Conservation (phyloP, 2,113 vertebrate species). For the Melanerpes formicivorus region DNA sequence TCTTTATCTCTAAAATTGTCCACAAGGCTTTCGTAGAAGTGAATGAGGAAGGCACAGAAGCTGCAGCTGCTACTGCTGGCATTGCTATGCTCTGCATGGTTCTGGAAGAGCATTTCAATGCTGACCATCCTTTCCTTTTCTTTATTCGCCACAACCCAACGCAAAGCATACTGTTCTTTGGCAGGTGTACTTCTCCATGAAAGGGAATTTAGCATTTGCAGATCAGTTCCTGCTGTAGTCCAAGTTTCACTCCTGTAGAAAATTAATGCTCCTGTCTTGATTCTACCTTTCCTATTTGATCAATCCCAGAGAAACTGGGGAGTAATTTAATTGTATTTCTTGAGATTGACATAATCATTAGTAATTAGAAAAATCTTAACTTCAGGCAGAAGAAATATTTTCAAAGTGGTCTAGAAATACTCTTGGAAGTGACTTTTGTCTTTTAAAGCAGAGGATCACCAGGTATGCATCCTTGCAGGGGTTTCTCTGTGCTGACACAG, state of each 20-base stretch:
- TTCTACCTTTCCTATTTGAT: constrained; percentile 4
- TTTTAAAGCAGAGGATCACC: background rate
- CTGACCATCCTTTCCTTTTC: constrained; percentile 93
- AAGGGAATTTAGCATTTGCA: background rate
- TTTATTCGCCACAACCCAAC: constrained; percentile 87
- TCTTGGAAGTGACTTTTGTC: background rate
- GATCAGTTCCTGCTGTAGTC: background rate
- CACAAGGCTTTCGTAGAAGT: constrained; percentile 94
- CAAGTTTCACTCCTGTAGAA: background rate
- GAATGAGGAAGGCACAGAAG: constrained; percentile 94
- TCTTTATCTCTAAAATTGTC: constrained; percentile 85
- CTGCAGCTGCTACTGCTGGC: constrained; percentile 87
- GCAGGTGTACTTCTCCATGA: constrained; percentile 78
- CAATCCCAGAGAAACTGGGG: background rate
- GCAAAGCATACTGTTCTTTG: constrained; percentile 84
- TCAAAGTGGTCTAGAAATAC: background rate
- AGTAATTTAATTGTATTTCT: background rate
- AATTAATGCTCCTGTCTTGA: background rate
- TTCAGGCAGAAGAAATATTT: background rate
- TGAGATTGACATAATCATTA: background rate
- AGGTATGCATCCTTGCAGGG: background rate
- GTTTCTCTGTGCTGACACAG: background rate
- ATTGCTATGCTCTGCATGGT: constrained; percentile 64
- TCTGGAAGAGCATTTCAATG: constrained; percentile 80
- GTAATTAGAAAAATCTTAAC: background rate